Conservation (phyloP, 2,113 vertebrate species). For the Myotis brandtii region DNA sequence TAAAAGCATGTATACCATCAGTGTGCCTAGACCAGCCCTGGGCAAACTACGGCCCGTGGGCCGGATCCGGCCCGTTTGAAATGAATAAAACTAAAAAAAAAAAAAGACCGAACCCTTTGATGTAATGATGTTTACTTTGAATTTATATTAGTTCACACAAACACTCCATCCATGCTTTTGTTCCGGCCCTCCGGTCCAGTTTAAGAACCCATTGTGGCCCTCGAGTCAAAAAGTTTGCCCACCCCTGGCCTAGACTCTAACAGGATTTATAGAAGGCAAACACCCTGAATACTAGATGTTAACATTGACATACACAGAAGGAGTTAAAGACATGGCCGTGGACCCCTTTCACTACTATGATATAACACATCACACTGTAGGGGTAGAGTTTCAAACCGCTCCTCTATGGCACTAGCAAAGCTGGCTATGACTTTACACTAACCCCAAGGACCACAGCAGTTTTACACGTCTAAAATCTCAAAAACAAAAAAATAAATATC, state of each 20-base stretch:
- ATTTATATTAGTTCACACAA: no score
- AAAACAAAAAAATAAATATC: neutral
- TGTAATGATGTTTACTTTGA: no score
- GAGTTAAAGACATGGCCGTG: neutral
- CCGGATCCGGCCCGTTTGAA: no score
- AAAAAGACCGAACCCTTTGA: no score
- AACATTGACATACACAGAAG: neutral
- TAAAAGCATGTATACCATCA: neutral
- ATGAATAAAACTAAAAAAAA: no score
- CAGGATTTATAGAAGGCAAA: neutral
- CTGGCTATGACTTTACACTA: neutral
- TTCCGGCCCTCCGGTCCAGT: no score
- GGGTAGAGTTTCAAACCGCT: neutral
- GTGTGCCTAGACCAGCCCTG: neutral
- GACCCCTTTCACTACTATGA: neutral
- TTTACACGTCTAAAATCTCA: neutral
- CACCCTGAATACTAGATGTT: neutral
- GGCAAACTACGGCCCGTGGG: no score
- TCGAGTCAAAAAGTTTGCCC: no score
- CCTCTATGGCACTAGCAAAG: neutral
- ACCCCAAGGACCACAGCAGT: neutral
- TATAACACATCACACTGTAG: neutral
- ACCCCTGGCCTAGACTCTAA: neutral
- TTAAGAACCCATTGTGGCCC: no score
- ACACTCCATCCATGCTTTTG: no score